phyloP scores from a whole-genome alignment of 1,140 invertebrate genomes.

The Polyergus mexicanus region DNA sequence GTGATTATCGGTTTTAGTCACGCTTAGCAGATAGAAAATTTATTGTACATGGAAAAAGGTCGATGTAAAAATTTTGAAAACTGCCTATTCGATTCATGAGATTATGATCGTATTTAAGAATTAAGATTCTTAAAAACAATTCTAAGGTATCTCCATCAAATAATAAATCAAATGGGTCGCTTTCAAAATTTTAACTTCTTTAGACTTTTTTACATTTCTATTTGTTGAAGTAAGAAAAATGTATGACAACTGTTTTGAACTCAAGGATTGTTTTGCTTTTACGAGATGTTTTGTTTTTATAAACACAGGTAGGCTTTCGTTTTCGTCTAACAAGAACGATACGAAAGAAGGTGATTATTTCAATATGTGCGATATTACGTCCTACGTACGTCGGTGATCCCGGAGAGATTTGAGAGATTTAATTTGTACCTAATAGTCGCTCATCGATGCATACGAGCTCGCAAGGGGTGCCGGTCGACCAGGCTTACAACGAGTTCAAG shows the following conservation, averaged over 20 bases:
- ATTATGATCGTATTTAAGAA: no score
- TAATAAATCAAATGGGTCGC: no score
- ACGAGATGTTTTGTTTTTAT: not conserved
- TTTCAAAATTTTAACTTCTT: not conserved
- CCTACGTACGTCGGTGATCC: slow-evolving; percentile 11
- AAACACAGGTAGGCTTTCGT: not conserved
- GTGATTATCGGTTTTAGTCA: not conserved
- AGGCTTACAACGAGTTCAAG: slow-evolving; percentile 75
- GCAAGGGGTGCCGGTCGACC: slow-evolving; percentile 59
- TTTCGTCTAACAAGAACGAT: not conserved
- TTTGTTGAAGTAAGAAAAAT: not conserved
- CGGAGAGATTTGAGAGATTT: slow-evolving; percentile 63
- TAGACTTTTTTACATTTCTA: not conserved
- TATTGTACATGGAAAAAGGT: no score
- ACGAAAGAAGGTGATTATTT: not conserved
- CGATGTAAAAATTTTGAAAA: no score
- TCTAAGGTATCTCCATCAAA: no score
- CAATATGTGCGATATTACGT: slow-evolving; percentile 38
- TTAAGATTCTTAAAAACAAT: no score
- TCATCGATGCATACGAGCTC: slow-evolving; percentile 73
- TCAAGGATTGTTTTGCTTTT: not conserved
- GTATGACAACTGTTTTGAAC: not conserved
- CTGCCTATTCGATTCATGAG: no score
- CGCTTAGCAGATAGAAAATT: not conserved
- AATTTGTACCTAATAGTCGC: slow-evolving; percentile 80